Evolutionary conservation across 1,140 invertebrate species (phyloP).

Genomic region (Ericerus pela): DNA sequence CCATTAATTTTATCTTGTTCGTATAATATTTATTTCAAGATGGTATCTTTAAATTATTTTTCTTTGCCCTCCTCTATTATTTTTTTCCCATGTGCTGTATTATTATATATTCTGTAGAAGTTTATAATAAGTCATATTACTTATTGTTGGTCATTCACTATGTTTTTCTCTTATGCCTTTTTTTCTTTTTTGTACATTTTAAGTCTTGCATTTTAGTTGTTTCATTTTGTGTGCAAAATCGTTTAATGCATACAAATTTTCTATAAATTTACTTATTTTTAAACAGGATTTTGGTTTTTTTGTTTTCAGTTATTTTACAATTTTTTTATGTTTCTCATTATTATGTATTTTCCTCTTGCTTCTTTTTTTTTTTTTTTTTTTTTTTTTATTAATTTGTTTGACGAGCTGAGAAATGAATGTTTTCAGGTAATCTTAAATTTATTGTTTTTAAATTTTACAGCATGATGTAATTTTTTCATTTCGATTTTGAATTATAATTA

Average conservation of each 20-base stretch:
- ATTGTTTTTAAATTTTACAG: no score
- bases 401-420: no score
- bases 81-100: constrained; percentile 2
- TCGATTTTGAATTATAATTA: no score
- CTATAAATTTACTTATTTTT: constrained; percentile 1
- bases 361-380: neutral
- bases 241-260: neutral
- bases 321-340: no score
- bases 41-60: constrained; percentile 1
- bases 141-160: neutral
- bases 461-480: no score
- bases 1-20: constrained; percentile 1
- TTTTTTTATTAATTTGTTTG: neutral
- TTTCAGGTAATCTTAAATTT: no score
- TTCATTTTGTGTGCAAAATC: neutral
- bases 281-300: neutral
- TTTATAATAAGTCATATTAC: constrained; percentile 2
- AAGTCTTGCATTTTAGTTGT: constrained; percentile 5
- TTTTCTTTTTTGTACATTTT: constrained; percentile 5
- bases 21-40: neutral
- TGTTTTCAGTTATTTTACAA: neutral
- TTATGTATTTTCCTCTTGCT: neutral
- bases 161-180: neutral
- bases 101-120: neutral
- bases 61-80: neutral